Base-by-base conservation (phyloP, 2,797 vertebrate species). In the Acrocephalus scirpaceus region DNA sequence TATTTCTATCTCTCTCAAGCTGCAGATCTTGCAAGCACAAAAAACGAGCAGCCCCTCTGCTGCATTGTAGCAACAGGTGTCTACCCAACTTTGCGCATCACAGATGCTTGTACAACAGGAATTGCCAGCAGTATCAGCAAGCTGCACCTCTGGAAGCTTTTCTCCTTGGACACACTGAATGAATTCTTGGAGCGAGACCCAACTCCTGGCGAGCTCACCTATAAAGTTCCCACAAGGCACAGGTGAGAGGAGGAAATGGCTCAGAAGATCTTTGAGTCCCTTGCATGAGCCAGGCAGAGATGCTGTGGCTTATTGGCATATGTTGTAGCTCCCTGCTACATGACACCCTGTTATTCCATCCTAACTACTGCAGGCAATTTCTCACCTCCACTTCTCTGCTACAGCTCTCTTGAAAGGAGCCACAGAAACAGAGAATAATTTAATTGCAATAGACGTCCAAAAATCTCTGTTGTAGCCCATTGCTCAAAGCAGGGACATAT, bases 101-200 rank as follows among this genome's bases (percentile, higher is more conserved):
- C 96, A 19, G 98, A 99, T 34, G 97, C 94, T 22, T 98, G 95
- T 32, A 90, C 98, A 36, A 76, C 95, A 50, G 99, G 99, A 70
- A 98, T 98, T 10, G 90, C 98, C 3, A 76, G 93, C 3, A 95
- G 97, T 23, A 97, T 99, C 95, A 98, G 97, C 96, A 99, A 98
- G 83, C 64, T 94, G 48, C 97, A 98, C 38, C 97, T 99, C 23
- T 99, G 99, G 99, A 93, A 64, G 32, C 98, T 99, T 62, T 98
- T 99, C 79, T 98, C 98, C 65, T 95, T 99, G 96, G 98, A 99
- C 51, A 94, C 34, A 13, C 93, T 99, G 92, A 99, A 99, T 65
- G 78, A 97, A 60, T 98, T 98, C 95, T 96, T 99, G 95, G 81
- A 97, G 13, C 97, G 50, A 34, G 98, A 97, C 64, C 99, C 98